Percentiles rank a stretch among this genome's conserved stretches.
Conservation (phyloP, 2,113 vertebrate species). For the Mystacornis crossleyi region DNA sequence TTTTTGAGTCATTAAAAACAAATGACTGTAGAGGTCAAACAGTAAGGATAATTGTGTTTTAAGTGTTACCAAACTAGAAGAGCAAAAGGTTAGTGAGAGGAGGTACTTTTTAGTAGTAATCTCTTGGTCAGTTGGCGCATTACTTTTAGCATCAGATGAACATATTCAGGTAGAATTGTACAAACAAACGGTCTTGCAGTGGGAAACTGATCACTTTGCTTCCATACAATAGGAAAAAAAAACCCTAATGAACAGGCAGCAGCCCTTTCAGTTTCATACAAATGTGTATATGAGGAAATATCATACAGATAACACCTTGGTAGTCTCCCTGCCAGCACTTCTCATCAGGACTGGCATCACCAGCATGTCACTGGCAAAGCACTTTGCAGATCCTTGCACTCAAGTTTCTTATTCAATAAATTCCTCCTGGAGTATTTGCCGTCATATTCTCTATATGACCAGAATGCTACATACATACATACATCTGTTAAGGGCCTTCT, state of each 20-base stretch:
- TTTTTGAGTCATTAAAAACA: neutral
- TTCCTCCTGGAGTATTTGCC: neutral
- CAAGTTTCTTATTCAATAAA: neutral
- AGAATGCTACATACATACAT: neutral
- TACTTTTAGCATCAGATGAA: neutral
- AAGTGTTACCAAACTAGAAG: neutral
- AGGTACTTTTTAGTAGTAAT: neutral
- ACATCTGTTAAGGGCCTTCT: neutral
- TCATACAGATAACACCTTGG: neutral
- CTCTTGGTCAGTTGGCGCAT: neutral
- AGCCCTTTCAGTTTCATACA: neutral
- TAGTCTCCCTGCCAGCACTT: neutral
- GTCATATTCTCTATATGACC: neutral
- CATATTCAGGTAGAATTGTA: fast-evolving
- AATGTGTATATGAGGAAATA: neutral
- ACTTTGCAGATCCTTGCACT: neutral
- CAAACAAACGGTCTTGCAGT: neutral
- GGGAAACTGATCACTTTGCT: neutral
- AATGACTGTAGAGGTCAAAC: neutral
- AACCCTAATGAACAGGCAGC: neutral
- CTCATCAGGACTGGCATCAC: neutral
- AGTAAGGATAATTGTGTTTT: neutral
- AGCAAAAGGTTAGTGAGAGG: neutral
- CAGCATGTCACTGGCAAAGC: neutral
- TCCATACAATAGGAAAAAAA: neutral